These are phyloP conservation scores for Melanchra persicariae DNA, from an alignment of 2,888 invertebrate species.

Conservation along the genomic window DNA sequence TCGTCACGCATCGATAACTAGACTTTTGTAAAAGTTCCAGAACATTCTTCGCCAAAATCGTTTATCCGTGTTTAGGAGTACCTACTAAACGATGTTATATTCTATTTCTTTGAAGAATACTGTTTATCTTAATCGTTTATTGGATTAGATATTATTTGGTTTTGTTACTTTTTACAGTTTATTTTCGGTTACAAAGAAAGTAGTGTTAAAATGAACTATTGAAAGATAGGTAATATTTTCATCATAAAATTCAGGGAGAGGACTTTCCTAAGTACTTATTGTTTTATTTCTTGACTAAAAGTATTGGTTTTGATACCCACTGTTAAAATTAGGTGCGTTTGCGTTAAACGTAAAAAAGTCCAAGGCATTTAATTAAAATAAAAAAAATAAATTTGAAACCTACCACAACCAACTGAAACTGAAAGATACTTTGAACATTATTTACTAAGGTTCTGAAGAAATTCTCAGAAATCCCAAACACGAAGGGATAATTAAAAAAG, in stretches of 20 bases:
- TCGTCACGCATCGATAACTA: conserved; percentile 54
- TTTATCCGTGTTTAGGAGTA: conserved; percentile 53
- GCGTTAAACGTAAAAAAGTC: too few relatives aligned
- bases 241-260: too few relatives aligned
- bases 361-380: background rate
- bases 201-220: background rate
- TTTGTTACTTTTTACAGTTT: too few relatives aligned
- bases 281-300: too few relatives aligned
- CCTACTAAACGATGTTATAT: conserved; percentile 47
- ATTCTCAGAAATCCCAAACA: background rate
- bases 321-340: too few relatives aligned
- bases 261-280: too few relatives aligned
- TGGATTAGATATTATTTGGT: conserved; percentile 18
- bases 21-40: conserved; percentile 50
- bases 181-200: too few relatives aligned
- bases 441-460: background rate
- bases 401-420: background rate
- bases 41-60: conserved; percentile 56
- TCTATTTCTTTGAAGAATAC: conserved; percentile 32
- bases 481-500: conserved; percentile 38
- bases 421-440: background rate
- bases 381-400: background rate
- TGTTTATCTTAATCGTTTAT: conserved; percentile 27
- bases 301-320: too few relatives aligned
- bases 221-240: too few relatives aligned